Conservation (phyloP, 2,113 vertebrate genomes). For the Tachycineta bicolor region DNA sequence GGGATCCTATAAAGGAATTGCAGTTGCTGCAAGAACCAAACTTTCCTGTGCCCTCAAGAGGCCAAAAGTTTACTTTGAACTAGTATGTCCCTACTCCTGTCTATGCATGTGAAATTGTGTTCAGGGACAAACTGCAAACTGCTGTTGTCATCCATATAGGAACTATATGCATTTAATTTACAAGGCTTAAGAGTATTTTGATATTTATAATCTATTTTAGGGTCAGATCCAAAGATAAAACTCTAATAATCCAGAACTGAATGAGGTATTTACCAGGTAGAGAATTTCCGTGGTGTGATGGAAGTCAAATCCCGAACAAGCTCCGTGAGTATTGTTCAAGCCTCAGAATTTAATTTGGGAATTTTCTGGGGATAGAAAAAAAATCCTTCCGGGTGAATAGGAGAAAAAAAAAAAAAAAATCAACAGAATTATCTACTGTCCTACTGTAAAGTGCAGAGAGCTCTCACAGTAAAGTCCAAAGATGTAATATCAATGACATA, state of each 20-base stretch:
- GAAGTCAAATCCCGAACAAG: not conserved
- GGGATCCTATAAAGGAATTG: not conserved
- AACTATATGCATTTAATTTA: not conserved
- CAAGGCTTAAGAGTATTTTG: not conserved
- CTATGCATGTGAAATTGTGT: not conserved
- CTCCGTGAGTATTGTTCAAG: not conserved
- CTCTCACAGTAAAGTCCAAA: not conserved
- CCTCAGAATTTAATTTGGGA: not conserved
- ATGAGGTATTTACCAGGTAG: not conserved
- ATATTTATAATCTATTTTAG: not conserved
- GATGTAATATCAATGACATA: not conserved
- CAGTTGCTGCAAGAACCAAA: not conserved
- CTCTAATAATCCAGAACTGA: not conserved
- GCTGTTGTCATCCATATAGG: not conserved
- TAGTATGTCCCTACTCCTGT: not conserved
- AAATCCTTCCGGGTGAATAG: not conserved
- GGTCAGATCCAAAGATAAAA: not conserved
- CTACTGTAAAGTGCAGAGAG: not conserved
- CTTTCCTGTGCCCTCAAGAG: not conserved
- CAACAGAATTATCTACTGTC: not conserved
- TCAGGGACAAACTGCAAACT: not conserved
- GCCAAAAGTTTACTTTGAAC: not conserved
- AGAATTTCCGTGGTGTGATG: not conserved
- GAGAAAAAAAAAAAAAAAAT: rapidly evolving
- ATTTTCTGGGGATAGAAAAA: not conserved